Evolutionary conservation across 2,888 invertebrate species (phyloP).

Genomic region (Phortica magna): DNA sequence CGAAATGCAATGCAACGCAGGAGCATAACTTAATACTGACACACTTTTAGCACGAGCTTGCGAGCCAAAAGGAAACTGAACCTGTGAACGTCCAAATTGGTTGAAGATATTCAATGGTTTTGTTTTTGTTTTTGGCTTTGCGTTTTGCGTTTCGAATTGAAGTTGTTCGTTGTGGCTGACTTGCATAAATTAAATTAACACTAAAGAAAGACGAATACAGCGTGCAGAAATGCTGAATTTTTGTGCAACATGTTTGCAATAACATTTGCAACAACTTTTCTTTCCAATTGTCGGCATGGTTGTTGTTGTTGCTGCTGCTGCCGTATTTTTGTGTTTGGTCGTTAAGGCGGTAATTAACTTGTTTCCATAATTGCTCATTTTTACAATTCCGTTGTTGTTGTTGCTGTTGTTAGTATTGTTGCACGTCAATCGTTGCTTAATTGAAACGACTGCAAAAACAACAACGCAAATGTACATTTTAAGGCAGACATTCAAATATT

Average conservation of each 20-base stretch:
- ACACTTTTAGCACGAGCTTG: slow-evolving; percentile 24
- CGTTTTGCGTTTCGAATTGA: slow-evolving; percentile 37
- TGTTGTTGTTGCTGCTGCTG: neutral
- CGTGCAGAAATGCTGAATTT: slow-evolving; percentile 12
- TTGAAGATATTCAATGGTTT: neutral
- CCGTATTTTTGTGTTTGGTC: neutral
- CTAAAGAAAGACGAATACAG: slow-evolving; percentile 43
- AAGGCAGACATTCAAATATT: slow-evolving; percentile 12
- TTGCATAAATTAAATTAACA: slow-evolving; percentile 64
- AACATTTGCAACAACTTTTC: slow-evolving; percentile 39
- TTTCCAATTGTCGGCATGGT: neutral
- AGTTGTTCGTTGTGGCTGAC: slow-evolving; percentile 9
- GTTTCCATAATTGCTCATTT: slow-evolving; percentile 61
- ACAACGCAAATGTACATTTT: slow-evolving; percentile 3
- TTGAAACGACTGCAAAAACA: slow-evolving; percentile 14
- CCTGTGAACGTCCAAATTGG: neutral
- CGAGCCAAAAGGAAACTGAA: neutral
- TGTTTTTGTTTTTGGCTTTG: slow-evolving; percentile 13
- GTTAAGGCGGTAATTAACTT: neutral
- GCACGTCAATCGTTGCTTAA: slow-evolving; percentile 58
- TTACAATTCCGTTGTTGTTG: slow-evolving; percentile 49
- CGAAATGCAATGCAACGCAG: neutral
- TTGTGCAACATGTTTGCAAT: slow-evolving; percentile 22
- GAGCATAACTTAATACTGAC: slow-evolving; percentile 23
- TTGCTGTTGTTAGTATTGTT: slow-evolving; percentile 44